These are phyloP conservation scores for Chionis minor DNA, from an alignment of 2,113 vertebrate species.

Conservation along the genomic window DNA sequence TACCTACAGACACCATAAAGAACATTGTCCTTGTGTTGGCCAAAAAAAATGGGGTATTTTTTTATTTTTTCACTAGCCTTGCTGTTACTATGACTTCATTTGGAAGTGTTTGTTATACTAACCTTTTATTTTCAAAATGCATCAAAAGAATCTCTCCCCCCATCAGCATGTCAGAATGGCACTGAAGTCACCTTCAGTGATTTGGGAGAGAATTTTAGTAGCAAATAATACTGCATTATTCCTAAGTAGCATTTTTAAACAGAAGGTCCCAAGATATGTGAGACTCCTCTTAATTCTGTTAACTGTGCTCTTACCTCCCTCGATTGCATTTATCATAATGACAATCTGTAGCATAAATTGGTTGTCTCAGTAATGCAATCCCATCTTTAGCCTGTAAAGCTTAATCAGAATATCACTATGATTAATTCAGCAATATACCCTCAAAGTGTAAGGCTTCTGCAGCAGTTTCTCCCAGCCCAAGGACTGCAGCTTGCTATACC, in stretches of 20 bases:
- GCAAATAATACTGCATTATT: neutral
- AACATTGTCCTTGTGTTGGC: slow-evolving; percentile 91
- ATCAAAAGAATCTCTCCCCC: too few relatives aligned
- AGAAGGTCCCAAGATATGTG: neutral
- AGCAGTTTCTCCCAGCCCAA: neutral
- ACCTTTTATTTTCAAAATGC: neutral
- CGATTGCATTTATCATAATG: neutral
- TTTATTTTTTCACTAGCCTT: neutral
- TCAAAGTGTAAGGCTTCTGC: neutral
- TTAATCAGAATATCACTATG: neutral
- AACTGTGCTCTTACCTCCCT: neutral
- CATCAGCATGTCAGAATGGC: neutral
- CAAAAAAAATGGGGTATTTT: slow-evolving; percentile 88
- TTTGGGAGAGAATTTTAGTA: neutral
- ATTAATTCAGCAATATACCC: neutral
- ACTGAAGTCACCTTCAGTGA: neutral
- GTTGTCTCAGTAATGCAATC: neutral
- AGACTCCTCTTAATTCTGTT: neutral
- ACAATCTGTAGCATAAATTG: neutral
- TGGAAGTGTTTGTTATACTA: neutral
- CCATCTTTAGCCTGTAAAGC: neutral
- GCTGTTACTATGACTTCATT: neutral
- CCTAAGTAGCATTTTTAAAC: neutral
- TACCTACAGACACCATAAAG: slow-evolving; percentile 97
- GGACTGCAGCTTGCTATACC: neutral